phyloP scores from a whole-genome alignment of 2,888 invertebrate genomes.

The Stenolophus ochropezus region DNA sequence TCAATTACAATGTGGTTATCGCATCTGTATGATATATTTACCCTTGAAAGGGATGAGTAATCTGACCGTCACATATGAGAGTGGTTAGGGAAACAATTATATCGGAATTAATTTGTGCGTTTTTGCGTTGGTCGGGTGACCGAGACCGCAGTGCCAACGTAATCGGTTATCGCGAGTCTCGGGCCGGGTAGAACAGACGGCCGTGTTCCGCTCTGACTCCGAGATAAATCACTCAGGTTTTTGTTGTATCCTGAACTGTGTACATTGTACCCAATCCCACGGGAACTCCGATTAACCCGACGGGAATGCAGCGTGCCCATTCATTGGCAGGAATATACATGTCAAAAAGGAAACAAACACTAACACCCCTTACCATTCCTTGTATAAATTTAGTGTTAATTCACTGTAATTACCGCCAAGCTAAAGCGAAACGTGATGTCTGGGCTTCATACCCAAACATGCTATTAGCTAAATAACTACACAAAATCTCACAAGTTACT shows the following conservation, averaged over 20 bases:
- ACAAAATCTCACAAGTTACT: no score
- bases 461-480: no score
- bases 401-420: no score
- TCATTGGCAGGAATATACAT: background rate
- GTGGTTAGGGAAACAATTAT: background rate
- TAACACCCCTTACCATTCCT: no score
- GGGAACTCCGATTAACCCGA: background rate
- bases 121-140: background rate
- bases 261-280: background rate
- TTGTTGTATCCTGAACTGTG: background rate
- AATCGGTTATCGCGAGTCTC: background rate
- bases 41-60: no score
- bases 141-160: background rate
- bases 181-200: background rate
- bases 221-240: background rate
- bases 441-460: no score
- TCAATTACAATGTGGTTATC: no score
- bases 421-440: no score
- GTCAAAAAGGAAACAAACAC: background rate
- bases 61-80: no score
- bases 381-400: no score
- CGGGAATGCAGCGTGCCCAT: background rate
- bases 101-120: background rate
- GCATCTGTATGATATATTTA: no score
- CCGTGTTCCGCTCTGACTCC: background rate